phyloP scores from a whole-genome alignment of 30 jellyfish, hydroid and myxozoan genomes.

The Rhopilema esculentum region DNA sequence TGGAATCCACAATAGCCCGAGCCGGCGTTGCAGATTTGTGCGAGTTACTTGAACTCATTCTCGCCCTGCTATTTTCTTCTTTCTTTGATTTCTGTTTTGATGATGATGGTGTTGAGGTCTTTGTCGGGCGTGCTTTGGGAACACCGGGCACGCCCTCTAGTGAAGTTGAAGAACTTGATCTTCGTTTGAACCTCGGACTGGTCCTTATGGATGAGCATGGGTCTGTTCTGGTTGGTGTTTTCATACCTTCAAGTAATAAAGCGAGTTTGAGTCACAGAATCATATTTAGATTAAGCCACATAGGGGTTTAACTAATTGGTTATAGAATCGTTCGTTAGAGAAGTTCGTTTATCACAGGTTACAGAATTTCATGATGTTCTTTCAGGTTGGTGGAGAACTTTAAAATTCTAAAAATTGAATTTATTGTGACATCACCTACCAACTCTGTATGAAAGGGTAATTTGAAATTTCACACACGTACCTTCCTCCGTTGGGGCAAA shows the following conservation, averaged over 20 bases:
- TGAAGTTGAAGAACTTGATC: conserved; percentile 42
- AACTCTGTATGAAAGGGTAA: no score
- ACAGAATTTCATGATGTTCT: no score
- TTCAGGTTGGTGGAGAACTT: no score
- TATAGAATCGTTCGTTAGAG: no score
- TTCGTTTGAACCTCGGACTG: background rate
- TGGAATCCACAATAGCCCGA: background rate
- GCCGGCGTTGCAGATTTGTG: background rate
- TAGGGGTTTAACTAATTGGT: no score
- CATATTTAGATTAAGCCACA: no score
- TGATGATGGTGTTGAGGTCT: background rate
- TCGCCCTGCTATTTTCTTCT: background rate
- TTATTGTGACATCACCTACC: no score
- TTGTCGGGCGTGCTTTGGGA: background rate
- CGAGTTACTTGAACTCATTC: background rate
- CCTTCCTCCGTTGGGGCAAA: no score
- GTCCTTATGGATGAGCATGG: background rate
- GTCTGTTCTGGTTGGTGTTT: background rate
- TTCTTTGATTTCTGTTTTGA: background rate
- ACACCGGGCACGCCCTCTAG: conserved; percentile 24
- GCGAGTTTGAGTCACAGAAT: no score
- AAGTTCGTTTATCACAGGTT: no score
- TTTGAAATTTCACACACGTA: no score
- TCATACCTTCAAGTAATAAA: background rate
- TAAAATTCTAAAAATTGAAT: no score